Base-by-base conservation (phyloP, 2,113 vertebrate genomes). In the Rutilus rutilus region DNA sequence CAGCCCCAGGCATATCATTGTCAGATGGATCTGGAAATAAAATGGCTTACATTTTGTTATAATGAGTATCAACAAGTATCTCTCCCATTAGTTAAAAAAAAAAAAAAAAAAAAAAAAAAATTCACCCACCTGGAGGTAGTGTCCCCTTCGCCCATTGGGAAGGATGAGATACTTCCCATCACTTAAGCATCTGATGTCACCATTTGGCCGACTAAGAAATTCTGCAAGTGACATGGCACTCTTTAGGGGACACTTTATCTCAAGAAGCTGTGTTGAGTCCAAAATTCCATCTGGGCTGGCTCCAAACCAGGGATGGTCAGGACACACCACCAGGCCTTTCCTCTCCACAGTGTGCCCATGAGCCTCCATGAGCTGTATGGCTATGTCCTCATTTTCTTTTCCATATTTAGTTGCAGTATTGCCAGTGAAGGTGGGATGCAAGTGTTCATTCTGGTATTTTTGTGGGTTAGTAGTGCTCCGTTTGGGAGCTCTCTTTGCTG, bases 401-500 rank as follows among this genome's bases (percentile, higher is more conserved):
- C 50, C 50, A 52, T 52, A 2, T 52, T 14, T 52, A 52, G 50
- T 52, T 52, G 50, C 50, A 52, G 50, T 52, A 52, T 52, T 52
- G 14, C 50, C 50, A 52, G 14, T 15, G 14, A 52, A 52, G 47
- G 47, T 50, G 47, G 47, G 47, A 50, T 50, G 2, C 47, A 14
- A 50, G 11, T 50, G 47, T 50, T 50, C 11, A 50, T 14, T 50
- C 0, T 4, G 11, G 11, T 14, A 52, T 14, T 52, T 52, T 52
- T 52, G 14, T 52, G 50, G 50, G 14, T 86, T 75, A 17, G 85
- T 82, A 50, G 85, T 74, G 54, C 54, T 81, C 52, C 39, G 0
- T 62, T 81, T 86, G 6, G 78, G 54, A 36, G 45, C 6, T 80
- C 14, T 81, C 25, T 75, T 74, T 23, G 85, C 78, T 82, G 7